These are phyloP conservation scores for Cyrtodaria siliqua DNA, from an alignment of 2,888 invertebrate genomes.

Conservation along the genomic window DNA sequence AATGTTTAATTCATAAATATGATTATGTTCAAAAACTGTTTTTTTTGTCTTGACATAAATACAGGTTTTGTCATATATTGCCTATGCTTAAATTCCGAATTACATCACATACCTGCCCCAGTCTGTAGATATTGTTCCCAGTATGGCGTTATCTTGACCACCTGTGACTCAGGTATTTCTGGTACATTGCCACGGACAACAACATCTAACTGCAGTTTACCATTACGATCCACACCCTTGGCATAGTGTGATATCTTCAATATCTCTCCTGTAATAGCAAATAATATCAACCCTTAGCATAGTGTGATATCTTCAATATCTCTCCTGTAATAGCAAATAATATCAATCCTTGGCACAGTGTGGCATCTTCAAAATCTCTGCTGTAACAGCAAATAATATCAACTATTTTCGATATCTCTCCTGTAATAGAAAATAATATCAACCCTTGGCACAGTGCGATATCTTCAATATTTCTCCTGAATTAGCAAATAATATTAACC, in stretches of 20 bases:
- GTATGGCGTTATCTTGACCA: slow-evolving; percentile 84
- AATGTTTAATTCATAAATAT: no score
- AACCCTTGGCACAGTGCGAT: no score
- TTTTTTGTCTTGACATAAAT: no score
- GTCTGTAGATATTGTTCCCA: slow-evolving; percentile 87
- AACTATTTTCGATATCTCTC: slow-evolving; percentile 86
- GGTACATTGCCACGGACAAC: slow-evolving; percentile 84
- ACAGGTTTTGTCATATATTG: no score
- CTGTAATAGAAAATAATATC: no score
- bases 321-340: no score
- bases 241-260: slow-evolving; percentile 86
- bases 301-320: slow-evolving; percentile 86
- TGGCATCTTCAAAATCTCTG: slow-evolving; percentile 86
- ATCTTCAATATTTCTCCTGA: no score
- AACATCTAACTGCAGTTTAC: slow-evolving; percentile 86
- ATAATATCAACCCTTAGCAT: slow-evolving; percentile 86
- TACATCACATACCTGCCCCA: slow-evolving; percentile 81
- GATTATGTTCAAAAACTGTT: no score
- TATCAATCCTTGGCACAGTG: slow-evolving; percentile 86
- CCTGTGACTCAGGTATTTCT: slow-evolving; percentile 77
- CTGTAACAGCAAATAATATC: no score
- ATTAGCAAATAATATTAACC: no score
- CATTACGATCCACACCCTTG: slow-evolving; percentile 85
- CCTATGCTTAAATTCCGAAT: no score
- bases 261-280: slow-evolving; percentile 87